These are phyloP conservation scores for Nanorana parkeri DNA, from an alignment of 2,113 vertebrate species.

Conservation along the genomic window DNA sequence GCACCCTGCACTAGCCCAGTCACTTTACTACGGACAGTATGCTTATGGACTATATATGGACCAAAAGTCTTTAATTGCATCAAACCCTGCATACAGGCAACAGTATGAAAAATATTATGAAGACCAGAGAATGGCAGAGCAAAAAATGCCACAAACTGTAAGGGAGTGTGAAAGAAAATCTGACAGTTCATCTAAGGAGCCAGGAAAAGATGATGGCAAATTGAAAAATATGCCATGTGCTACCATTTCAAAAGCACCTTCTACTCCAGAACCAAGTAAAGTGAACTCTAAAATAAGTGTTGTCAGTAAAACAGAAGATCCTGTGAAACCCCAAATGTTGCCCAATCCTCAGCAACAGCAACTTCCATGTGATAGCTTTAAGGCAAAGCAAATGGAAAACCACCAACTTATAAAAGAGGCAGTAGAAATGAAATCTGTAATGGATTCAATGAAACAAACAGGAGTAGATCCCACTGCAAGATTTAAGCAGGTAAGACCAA, in stretches of 20 bases:
- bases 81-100: slow-evolving; percentile 83
- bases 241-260: slow-evolving; percentile 87
- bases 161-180: slow-evolving; percentile 77
- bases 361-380: slow-evolving; percentile 79
- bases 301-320: slow-evolving; percentile 85
- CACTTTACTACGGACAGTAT: slow-evolving; percentile 97
- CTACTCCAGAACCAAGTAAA: slow-evolving; percentile 82
- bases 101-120: slow-evolving; percentile 90
- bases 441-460: slow-evolving; percentile 92
- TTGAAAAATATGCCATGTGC: slow-evolving; percentile 80
- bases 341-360: slow-evolving; percentile 83
- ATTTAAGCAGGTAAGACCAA: slow-evolving; percentile 93
- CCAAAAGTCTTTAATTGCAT: slow-evolving; percentile 91
- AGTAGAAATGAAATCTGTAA: slow-evolving; percentile 94
- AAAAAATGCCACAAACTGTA: slow-evolving; percentile 79
- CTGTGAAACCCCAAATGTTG: slow-evolving; percentile 82
- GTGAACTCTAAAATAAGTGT: slow-evolving; percentile 83
- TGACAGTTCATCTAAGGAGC: slow-evolving; percentile 75
- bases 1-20: slow-evolving; percentile 95
- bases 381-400: slow-evolving; percentile 89
- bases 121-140: slow-evolving; percentile 87
- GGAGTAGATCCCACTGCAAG: slow-evolving; percentile 95
- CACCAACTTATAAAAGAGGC: slow-evolving; percentile 92
- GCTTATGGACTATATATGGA: slow-evolving; percentile 95
- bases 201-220: slow-evolving; percentile 84